These are phyloP conservation scores for Pachycephus smyrnensis DNA, from an alignment of 2,888 invertebrate genomes.

Conservation along the genomic window DNA sequence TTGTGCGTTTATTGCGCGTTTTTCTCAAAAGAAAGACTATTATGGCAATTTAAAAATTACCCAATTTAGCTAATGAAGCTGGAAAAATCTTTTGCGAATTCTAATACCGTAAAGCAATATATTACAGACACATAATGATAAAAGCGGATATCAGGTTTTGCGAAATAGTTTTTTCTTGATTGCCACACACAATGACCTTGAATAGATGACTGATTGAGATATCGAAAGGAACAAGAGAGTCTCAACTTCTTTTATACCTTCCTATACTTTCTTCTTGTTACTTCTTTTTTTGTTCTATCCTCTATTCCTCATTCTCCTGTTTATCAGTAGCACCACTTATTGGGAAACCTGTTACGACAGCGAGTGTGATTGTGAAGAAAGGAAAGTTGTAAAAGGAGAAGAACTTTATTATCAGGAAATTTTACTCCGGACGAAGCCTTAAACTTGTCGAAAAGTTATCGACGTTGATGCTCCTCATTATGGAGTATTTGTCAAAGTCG, in stretches of 20 bases:
- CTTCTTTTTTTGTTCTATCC: conserved; percentile 23
- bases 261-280: conserved; percentile 3
- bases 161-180: background rate
- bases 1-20: background rate
- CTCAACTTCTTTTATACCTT: background rate
- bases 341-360: conserved; percentile 19
- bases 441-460: conserved; percentile 30
- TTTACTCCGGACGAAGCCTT: conserved; percentile 47
- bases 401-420: conserved; percentile 53
- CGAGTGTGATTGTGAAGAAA: conserved; percentile 39
- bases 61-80: background rate
- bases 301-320: conserved; percentile 10
- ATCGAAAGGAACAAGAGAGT: background rate
- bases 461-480: background rate
- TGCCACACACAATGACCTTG: background rate
- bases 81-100: background rate
- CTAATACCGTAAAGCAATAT: background rate
- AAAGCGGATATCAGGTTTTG: background rate
- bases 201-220: background rate
- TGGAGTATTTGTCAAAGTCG: background rate
- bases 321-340: conserved; percentile 13
- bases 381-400: conserved; percentile 25
- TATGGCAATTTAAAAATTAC: background rate
- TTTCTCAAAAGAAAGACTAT: background rate
- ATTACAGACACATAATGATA: too few relatives aligned